Percentiles rank a stretch among this genome's conserved stretches.
Evolutionary conservation across 2,797 vertebrate species (phyloP).

Genomic region (Paguma larvata): DNA sequence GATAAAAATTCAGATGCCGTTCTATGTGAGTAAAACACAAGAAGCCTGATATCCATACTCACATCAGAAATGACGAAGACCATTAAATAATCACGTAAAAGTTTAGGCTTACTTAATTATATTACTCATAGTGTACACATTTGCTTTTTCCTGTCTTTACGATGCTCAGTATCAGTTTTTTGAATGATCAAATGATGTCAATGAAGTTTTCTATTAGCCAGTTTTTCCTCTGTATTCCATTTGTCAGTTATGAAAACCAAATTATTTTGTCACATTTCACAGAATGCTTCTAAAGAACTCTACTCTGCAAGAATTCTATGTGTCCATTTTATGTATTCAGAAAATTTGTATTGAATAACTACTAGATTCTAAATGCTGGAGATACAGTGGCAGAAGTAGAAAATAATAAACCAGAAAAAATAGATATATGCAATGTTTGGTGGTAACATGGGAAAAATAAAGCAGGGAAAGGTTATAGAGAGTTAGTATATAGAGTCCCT

Average conservation of each 20-base stretch:
- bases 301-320: not conserved
- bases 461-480: not conserved
- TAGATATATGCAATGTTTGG: not conserved
- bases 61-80: not conserved
- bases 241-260: not conserved
- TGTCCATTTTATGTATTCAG: not conserved
- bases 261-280: not conserved
- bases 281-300: not conserved
- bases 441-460: not conserved
- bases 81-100: not conserved
- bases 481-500: not conserved
- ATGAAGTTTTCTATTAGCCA: not conserved
- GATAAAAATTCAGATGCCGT: not conserved
- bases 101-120: not conserved
- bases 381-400: not conserved
- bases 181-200: not conserved
- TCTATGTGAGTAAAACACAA: not conserved
- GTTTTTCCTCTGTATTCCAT: not conserved
- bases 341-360: not conserved
- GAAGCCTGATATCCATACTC: not conserved
- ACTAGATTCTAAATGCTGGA: not conserved
- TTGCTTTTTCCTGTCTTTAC: not conserved
- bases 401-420: not conserved
- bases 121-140: not conserved
- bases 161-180: not conserved